Percentiles rank a stretch among this genome's conserved stretches.
These are phyloP conservation scores for Marmota flaviventris DNA, from an alignment of 2,113 vertebrate species.

Conservation along the genomic window DNA sequence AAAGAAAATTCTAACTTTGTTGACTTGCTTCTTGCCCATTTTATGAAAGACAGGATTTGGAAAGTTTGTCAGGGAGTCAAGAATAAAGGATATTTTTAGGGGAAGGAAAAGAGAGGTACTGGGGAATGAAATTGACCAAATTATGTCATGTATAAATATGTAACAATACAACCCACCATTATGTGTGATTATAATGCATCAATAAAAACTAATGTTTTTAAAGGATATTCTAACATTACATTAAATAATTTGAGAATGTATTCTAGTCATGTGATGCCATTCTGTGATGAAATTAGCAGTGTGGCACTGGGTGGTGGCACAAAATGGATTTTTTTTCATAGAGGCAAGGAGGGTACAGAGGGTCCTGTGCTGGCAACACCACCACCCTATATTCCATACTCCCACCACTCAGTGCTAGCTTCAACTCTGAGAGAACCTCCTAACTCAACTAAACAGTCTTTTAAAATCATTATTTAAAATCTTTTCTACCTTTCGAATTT, in stretches of 20 bases:
- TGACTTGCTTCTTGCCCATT: background rate
- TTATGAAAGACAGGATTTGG: conserved; percentile 36
- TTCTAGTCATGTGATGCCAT: background rate
- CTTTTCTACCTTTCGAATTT: conserved; percentile 1
- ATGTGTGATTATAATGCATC: too few relatives aligned
- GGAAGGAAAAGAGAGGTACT: too few relatives aligned
- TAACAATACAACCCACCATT: too few relatives aligned
- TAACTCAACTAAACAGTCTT: background rate
- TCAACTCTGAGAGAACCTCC: background rate
- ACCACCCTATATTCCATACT: background rate
- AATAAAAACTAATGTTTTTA: background rate
- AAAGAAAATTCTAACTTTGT: conserved; percentile 50
- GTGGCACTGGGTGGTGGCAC: background rate
- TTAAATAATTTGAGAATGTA: conserved; percentile 8
- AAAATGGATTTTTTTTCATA: background rate
- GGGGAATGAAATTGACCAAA: too few relatives aligned
- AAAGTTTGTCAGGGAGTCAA: background rate
- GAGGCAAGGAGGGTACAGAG: background rate
- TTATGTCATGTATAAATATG: too few relatives aligned
- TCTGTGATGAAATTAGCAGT: background rate
- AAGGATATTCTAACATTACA: conserved; percentile 11
- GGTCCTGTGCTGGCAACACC: fast-evolving
- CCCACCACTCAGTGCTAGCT: background rate
- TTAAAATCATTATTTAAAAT: background rate
- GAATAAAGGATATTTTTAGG: background rate